A percentile compares a stretch with the other conserved stretches of the same genome.
Conservation (phyloP, 2,113 vertebrate genomes). For the Pteruthius melanotis region DNA sequence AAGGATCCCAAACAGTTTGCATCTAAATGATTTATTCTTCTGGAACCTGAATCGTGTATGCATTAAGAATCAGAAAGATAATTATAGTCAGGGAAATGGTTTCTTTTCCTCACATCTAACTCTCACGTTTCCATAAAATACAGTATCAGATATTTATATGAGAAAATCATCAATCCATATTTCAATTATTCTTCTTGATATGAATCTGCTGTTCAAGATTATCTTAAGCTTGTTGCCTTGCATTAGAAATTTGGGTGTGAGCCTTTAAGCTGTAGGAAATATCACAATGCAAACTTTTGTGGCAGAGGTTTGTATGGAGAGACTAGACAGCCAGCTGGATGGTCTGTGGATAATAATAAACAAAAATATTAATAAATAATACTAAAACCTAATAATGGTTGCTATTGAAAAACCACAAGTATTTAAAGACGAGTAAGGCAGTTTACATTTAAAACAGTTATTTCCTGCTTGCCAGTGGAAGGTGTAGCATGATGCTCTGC, state of each 20-base stretch:
- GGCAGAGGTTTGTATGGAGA: background rate
- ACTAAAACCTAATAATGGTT: background rate
- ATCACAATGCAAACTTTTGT: background rate
- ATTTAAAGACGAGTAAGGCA: background rate
- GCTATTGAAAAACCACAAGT: background rate
- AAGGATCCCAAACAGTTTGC: background rate
- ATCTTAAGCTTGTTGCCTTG: background rate
- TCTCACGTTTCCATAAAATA: background rate
- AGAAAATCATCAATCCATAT: background rate
- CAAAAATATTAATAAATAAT: background rate
- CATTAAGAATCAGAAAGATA: background rate
- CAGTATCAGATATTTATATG: background rate
- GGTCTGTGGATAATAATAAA: background rate
- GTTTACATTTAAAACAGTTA: background rate
- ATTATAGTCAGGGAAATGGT: background rate
- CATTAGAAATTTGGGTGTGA: background rate
- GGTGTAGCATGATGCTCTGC: background rate
- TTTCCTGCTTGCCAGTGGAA: background rate
- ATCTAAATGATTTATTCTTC: conserved; percentile 16
- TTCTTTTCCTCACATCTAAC: background rate
- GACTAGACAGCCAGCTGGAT: background rate
- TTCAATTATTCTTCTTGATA: background rate
- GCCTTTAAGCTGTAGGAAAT: background rate
- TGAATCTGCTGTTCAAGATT: background rate
- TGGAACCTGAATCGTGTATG: background rate